phyloP scores from a whole-genome alignment of 2,113 vertebrate species.

The Aspidoscelis tigris region DNA sequence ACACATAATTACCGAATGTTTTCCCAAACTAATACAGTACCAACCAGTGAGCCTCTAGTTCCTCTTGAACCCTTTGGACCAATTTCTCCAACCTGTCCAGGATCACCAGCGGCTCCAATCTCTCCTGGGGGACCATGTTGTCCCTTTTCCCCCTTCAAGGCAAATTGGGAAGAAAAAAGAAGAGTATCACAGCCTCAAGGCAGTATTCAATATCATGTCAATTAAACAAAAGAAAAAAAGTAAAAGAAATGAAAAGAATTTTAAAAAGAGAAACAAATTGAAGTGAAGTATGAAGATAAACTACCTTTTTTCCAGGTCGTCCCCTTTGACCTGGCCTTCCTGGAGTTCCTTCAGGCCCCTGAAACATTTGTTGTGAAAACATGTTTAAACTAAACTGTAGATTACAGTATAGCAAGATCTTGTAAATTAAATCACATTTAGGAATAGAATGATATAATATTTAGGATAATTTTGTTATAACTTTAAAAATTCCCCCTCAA shows the following conservation, averaged over 20 bases:
- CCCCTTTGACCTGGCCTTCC: conserved; percentile 89
- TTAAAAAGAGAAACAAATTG: too few species aligned
- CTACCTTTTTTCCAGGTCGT: conserved; percentile 91
- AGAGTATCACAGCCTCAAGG: neutral
- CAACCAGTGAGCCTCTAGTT: conserved; percentile 87
- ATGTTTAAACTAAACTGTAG: conserved; percentile 34
- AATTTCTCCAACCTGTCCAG: conserved; percentile 80
- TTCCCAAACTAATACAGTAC: conserved; percentile 68
- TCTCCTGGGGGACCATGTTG: conserved; percentile 85
- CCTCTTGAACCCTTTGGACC: conserved; percentile 94
- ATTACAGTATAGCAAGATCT: conserved; percentile 9
- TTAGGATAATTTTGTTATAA: conserved; percentile 29
- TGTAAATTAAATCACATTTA: conserved; percentile 38
- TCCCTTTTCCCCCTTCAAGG: conserved; percentile 88
- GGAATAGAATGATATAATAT: conserved; percentile 25
- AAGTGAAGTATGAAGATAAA: conserved; percentile 24
- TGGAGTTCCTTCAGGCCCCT: conserved; percentile 91
- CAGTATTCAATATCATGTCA: too few species aligned
- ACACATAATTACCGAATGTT: conserved; percentile 43
- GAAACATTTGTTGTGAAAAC: conserved; percentile 50
- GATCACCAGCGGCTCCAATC: conserved; percentile 80
- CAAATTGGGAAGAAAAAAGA: conserved; percentile 30
- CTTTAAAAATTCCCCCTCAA: neutral
- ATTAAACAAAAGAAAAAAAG: too few species aligned
- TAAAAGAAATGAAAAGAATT: too few species aligned